Base-by-base conservation (phyloP, 2,888 invertebrate species). In the Pheosia tremula region DNA sequence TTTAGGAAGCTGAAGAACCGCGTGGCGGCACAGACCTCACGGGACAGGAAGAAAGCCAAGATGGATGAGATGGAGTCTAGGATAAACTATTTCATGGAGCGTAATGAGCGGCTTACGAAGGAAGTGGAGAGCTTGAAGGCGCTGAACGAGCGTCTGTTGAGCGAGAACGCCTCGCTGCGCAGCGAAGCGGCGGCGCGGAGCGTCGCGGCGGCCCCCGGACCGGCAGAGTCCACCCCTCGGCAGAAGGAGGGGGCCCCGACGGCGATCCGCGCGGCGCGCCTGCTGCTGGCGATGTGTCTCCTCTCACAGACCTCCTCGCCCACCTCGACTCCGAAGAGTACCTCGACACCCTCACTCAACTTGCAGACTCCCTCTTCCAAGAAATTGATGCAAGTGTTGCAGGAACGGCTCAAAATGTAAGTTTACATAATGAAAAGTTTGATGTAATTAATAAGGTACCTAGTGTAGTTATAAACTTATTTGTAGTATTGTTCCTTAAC, bases 1-100 rank as follows among this genome's bases (percentile, higher is more conserved):
- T 47, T 54, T 55, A 98, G 99, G 87, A 99, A 99, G 92, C 87
- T 99, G 78, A 99, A 99, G 88, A 99, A 99, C 87, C 95, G 99
- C 72, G 98, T 99, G 39, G 99, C 99, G 45, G 99, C 99, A 3
- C 99, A 99, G 90, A 98, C 98, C 57, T 99, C 99, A 0, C 95
- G 99, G 60, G 99, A 99, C 89, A 95, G 98, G 55, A 99, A 99
- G 86, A 99, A 99, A 87, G 97, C 97, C 0, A 97, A 96, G 84
- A 97, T 99, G 96, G 97, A 97, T 72, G 97, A 98, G 74, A 96
- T 99, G 94, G 98, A 99, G 85, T 85, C 89, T 10, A 95, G 96
- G 50, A 94, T 97, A 5, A 92, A 95, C 67, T 88, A 94, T 55
- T 88, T 97, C 45, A 95, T 95, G 70, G 95, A 95, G 5, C 93